A percentile compares a stretch with the other conserved stretches of the same genome.
Evolutionary conservation across 1,140 invertebrate genomes (phyloP).

Genomic region (Coboldia fuscipes): DNA sequence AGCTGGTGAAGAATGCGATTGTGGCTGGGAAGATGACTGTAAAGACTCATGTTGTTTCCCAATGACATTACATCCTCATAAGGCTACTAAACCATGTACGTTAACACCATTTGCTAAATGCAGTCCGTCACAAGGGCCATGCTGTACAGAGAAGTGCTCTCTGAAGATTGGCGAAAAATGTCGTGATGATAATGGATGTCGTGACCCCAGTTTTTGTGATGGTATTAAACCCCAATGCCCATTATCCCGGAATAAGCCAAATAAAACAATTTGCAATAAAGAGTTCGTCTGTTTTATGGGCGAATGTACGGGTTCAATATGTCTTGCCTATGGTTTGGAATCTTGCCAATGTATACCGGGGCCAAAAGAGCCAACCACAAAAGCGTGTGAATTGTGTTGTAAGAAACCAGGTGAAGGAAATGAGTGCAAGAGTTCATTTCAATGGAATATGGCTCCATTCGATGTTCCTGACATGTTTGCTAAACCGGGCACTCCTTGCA

Average conservation of each 20-base stretch:
- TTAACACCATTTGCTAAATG: conserved; percentile 36
- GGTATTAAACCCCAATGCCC: conserved; percentile 67
- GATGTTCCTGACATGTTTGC: conserved; percentile 83
- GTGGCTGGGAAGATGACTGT: conserved; percentile 92
- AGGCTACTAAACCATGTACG: conserved; percentile 63
- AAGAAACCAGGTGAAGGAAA: conserved; percentile 64
- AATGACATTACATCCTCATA: conserved; percentile 49
- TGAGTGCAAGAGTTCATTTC: conserved; percentile 65
- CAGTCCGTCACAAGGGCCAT: conserved; percentile 58
- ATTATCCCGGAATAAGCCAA: conserved; percentile 75
- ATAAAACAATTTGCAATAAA: conserved; percentile 84
- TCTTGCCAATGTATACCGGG: conserved; percentile 82
- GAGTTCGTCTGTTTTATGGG: conserved; percentile 91
- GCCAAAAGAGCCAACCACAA: conserved; percentile 49
- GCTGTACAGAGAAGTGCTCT: conserved; percentile 75
- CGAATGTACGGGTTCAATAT: conserved; percentile 84
- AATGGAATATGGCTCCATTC: conserved; percentile 71
- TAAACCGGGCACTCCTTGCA: conserved; percentile 90
- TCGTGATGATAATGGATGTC: conserved; percentile 82
- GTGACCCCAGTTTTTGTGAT: conserved; percentile 76
- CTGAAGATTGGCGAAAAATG: conserved; percentile 74
- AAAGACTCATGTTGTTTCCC: conserved; percentile 85
- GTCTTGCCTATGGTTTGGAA: conserved; percentile 78
- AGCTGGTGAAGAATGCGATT: conserved; percentile 91
- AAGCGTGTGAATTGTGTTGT: conserved; percentile 78